Evolutionary conservation across 2,797 vertebrate species (phyloP), one percentile per base, ranked within the genome.

Genomic region (Clangula hyemalis): DNA sequence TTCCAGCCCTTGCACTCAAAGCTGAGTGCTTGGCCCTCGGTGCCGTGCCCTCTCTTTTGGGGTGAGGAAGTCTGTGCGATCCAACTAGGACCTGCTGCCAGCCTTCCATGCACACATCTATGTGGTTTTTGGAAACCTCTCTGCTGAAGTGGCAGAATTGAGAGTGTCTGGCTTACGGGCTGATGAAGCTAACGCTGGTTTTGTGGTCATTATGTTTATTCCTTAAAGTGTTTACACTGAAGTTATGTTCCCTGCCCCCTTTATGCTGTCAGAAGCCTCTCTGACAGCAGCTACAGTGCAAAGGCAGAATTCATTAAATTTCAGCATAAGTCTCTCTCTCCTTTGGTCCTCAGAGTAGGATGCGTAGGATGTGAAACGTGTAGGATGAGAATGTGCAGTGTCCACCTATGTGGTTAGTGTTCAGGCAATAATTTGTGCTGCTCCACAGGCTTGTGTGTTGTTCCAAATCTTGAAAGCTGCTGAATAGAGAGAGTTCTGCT

Each of bases 381-480:
- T 49, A 49, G 22, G 49, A 49, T 49, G 49, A 25, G 49, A 49
- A 4, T 25, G 13, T 41, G 34, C 9, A 6, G 45, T 10, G 19
- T 71, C 71, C 58, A 10, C n/a, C 18, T 12, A 0, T 6, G 58
- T 28, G 14, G 39, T 34, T 34, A 19, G n/a, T 39, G 14, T 62
- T 34, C 25, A 8, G 24, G 22, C 75, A 28, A 4, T 28, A 3
- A 0, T 6, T 3, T 11, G 14, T 22, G 80, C 39, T 32, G 36
- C 49, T 49, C 58, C 9, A 0, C 45, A 21, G 22, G 24, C 25
- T 22, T 28, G 8, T 8, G 2, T 2, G 1, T 15, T 51, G 24
- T 45, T 49, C 34, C 21, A 5, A 6, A 64, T 54, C 54, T 20
- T 4, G 10, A 28, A 27, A 22, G 38, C 27, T 57, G 28, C 32